A percentile compares a stretch with the other conserved stretches of the same genome.
Evolutionary conservation across 2,888 invertebrate species (phyloP).

Genomic region (Tineola bisselliella): DNA sequence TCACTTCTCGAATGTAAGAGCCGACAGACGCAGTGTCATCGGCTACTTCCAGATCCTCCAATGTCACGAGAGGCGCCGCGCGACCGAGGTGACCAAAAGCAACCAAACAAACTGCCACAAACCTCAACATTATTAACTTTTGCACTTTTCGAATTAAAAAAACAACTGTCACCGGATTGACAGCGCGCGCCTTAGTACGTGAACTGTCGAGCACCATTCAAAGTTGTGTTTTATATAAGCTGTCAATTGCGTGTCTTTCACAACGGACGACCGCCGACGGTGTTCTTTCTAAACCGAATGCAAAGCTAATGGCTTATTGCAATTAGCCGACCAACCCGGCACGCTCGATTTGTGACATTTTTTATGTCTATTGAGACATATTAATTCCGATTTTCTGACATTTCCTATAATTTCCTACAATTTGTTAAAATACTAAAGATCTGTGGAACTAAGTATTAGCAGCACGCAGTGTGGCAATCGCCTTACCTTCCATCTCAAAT

Average conservation of each 20-base stretch:
- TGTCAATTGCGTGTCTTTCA: conserved; percentile 45
- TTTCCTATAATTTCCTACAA: not conserved
- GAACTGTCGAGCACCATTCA: conserved; percentile 36
- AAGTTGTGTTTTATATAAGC: conserved; percentile 57
- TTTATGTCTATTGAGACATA: conserved; percentile 11
- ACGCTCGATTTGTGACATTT: not conserved
- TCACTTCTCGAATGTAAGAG: conserved; percentile 65
- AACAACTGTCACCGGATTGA: not conserved
- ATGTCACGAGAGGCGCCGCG: not conserved
- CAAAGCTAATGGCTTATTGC: conserved; percentile 1
- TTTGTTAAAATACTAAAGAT: too few relatives aligned
- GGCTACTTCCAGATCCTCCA: conserved; percentile 20
- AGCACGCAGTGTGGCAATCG: too few relatives aligned
- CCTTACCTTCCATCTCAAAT: too few relatives aligned
- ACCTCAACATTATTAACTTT: not conserved
- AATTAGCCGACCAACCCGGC: not conserved
- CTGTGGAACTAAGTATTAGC: too few relatives aligned
- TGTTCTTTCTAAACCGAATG: not conserved
- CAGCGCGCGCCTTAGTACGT: conserved; percentile 25
- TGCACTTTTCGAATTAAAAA: not conserved
- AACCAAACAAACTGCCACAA: not conserved
- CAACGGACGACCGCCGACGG: conserved; percentile 25
- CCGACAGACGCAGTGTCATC: conserved; percentile 67
- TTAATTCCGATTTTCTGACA: conserved; percentile 14
- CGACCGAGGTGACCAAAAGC: not conserved